A percentile compares a stretch with the other conserved stretches of the same genome.
Conservation (phyloP, 37 sponge, comb jelly and placozoan genomes). For the Agelas oroides region DNA sequence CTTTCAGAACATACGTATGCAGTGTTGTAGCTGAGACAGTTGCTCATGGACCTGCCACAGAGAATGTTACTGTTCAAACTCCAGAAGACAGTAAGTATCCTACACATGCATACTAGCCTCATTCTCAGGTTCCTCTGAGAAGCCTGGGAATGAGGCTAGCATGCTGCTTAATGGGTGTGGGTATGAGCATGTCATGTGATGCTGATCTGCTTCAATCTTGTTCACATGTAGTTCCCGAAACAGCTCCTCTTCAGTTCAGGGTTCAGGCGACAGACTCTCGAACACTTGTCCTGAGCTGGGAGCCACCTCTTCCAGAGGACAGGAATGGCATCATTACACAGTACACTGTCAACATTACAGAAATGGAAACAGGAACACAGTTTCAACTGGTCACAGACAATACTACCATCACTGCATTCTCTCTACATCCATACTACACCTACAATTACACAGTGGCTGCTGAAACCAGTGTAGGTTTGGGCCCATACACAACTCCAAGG, state of each 20-base stretch:
- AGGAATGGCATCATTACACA: constrained; percentile 30
- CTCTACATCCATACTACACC: constrained; percentile 38
- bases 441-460: constrained; percentile 43
- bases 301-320: neutral
- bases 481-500: constrained; percentile 11
- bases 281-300: neutral
- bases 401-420: neutral
- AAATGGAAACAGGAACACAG: neutral
- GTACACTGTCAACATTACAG: constrained; percentile 16
- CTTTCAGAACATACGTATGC: constrained; percentile 23
- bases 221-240: constrained; percentile 19
- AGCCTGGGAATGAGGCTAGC: no score
- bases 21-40: constrained; percentile 50
- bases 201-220: neutral
- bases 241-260: neutral
- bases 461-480: constrained; percentile 26
- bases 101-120: neutral
- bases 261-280: neutral
- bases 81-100: neutral
- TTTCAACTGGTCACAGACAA: neutral
- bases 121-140: no score
- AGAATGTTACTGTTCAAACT: neutral
- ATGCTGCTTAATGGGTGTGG: no score
- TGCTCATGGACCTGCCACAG: constrained; percentile 21
- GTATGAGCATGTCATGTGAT: neutral